These are phyloP conservation scores for Zosterops japonicus DNA, from an alignment of 2,113 vertebrate species.

Conservation along the genomic window DNA sequence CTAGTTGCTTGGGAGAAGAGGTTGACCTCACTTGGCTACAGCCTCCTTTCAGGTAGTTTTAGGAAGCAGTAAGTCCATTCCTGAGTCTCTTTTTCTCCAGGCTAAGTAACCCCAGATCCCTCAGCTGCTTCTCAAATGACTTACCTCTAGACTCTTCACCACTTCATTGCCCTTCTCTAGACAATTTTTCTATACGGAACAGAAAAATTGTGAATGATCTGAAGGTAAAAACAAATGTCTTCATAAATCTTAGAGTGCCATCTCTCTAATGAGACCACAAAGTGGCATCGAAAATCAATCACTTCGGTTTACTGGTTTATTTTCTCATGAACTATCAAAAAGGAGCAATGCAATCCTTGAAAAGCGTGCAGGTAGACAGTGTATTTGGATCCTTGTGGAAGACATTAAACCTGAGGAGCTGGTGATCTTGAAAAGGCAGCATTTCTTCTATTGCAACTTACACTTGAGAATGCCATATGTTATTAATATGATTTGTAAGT, in stretches of 20 bases:
- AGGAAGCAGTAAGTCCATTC: not conserved
- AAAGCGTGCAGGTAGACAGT: not conserved
- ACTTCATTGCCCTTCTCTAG: not conserved
- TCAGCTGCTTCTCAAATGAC: not conserved
- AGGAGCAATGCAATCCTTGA: fast-evolving
- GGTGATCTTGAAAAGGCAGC: fast-evolving
- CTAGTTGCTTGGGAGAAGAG: not conserved
- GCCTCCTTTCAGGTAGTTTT: not conserved
- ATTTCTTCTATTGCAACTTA: not conserved
- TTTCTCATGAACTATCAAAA: not conserved
- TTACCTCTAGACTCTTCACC: not conserved
- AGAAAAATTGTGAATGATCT: not conserved
- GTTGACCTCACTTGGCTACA: not conserved
- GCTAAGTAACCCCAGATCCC: not conserved
- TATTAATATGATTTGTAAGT: not conserved
- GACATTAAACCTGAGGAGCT: not conserved
- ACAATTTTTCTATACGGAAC: not conserved
- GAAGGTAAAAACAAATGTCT: not conserved
- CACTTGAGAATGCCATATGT: not conserved
- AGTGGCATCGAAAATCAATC: not conserved
- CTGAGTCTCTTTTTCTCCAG: not conserved
- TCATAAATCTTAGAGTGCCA: not conserved
- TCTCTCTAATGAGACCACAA: not conserved
- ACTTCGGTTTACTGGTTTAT: not conserved
- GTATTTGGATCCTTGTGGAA: not conserved